Percentiles rank a stretch among this genome's conserved stretches.
phyloP scores from a whole-genome alignment of 2,797 vertebrate genomes.

The Microchirus variegatus region DNA sequence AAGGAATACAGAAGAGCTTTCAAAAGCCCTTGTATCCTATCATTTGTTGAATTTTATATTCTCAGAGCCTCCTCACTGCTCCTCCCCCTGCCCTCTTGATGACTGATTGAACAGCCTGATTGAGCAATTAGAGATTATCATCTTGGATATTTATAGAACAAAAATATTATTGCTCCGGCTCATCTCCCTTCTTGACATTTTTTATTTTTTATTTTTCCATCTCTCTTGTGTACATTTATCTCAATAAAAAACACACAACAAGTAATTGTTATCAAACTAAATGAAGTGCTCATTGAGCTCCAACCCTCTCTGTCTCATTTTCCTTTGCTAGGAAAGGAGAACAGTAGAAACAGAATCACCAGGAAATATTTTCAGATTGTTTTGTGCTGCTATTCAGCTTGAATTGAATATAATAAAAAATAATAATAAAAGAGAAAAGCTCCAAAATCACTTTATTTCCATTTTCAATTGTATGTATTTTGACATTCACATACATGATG shows the following conservation, averaged over 20 bases:
- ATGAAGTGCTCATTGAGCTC: constrained; percentile 19
- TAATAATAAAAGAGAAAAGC: too few species aligned
- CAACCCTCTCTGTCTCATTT: constrained; percentile 16
- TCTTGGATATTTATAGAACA: constrained; percentile 21
- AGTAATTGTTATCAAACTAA: constrained; percentile 28
- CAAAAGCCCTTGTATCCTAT: constrained; percentile 1
- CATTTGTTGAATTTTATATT: constrained; percentile 10
- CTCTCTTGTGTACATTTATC: constrained; percentile 37
- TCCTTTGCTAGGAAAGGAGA: too few species aligned
- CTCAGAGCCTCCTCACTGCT: not conserved
- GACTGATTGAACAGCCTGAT: constrained; percentile 31
- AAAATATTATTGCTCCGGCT: constrained; percentile 17
- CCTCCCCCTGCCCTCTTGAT: not conserved
- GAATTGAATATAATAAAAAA: too few species aligned
- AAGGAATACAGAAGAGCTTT: not conserved
- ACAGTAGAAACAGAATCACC: too few species aligned
- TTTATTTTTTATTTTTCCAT: constrained; percentile 3
- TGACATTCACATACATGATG: constrained; percentile 5
- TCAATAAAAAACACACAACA: constrained; percentile 19
- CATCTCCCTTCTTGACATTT: not conserved
- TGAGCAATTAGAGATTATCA: constrained; percentile 19
- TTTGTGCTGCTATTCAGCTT: too few species aligned
- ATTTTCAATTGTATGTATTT: not conserved
- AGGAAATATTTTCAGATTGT: too few species aligned
- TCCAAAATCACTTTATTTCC: constrained; percentile 6